Base-by-base conservation (phyloP, 2,113 vertebrate species). In the Lathamus discolor region DNA sequence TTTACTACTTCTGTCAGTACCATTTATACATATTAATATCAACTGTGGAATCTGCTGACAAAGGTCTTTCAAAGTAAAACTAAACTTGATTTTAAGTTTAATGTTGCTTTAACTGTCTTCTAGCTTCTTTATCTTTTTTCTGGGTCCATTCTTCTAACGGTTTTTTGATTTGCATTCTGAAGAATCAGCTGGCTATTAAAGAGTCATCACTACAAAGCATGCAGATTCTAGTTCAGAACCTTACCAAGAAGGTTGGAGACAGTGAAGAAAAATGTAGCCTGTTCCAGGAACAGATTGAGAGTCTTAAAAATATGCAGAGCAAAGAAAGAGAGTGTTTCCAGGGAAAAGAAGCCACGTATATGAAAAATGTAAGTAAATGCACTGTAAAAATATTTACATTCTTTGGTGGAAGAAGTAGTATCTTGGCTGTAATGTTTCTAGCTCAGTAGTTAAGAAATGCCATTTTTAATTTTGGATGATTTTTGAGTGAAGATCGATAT, bases 181-280 rank as follows among this genome's bases (percentile, higher is more conserved):
- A 98, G 97, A 97, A 86, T 49, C 97, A 98, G 85, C 49, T 93
- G 55, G 93, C 84, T 17, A 88, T 85, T 90, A 97, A 97, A 51
- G 79, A 97, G 7, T 96, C 95, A 9, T 97, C 98, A 0, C 46
- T 98, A 57, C 97, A 98, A 88, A 98, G 98, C 87, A 97, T 99
- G 88, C 96, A 98, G 96, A 76, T 98, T 83, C 95, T 99, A 72
- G 97, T 99, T 81, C 98, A 98, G 67, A 98, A 96, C 75, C 98
- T 99, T 68, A 99, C 98, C 77, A 99, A 95, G 96, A 99, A 99
- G 74, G 98, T 99, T 84, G 99, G 97, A 37, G 98, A 99, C 67
- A 98, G 97, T 27, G 99, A 99, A 64, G 99, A 99, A 92, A 98
- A 97, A 31, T 99, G 97, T 97, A 98, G 98, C 74, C 95, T 99